These are phyloP conservation scores for Melanophora roralis DNA, from an alignment of 2,888 invertebrate species.

Conservation along the genomic window DNA sequence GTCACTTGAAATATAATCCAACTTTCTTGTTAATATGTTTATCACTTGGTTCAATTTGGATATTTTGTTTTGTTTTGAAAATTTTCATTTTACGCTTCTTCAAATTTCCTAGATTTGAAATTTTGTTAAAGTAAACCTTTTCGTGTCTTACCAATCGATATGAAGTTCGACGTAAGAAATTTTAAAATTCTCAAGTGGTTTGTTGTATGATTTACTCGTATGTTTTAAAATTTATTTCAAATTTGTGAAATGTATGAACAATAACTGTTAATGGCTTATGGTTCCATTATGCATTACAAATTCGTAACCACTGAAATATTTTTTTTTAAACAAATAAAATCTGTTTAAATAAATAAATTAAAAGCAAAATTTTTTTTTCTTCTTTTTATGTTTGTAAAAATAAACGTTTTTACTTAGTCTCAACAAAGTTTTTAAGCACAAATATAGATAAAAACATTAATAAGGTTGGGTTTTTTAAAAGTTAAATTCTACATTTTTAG, in stretches of 20 bases:
- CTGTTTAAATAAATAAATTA: too few relatives aligned
- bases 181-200: conserved; percentile 29
- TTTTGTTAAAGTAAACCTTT: conserved; percentile 37
- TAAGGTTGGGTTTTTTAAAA: too few relatives aligned
- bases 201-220: neutral
- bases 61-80: conserved; percentile 64
- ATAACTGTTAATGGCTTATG: conserved; percentile 30
- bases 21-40: conserved; percentile 38
- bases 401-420: too few relatives aligned
- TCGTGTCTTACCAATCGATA: conserved; percentile 12
- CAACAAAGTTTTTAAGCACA: too few relatives aligned
- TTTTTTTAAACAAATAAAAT: too few relatives aligned
- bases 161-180: conserved; percentile 22
- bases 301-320: too few relatives aligned
- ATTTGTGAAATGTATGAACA: conserved; percentile 45
- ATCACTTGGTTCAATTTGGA: neutral
- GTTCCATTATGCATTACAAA: too few relatives aligned
- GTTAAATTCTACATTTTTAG: too few relatives aligned
- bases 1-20: conserved; percentile 42
- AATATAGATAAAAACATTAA: too few relatives aligned
- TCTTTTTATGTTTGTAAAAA: too few relatives aligned
- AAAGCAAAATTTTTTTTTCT: too few relatives aligned
- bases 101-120: conserved; percentile 65
- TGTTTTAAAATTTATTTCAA: conserved; percentile 41
- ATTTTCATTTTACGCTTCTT: conserved; percentile 67